Evolutionary conservation across 2,113 vertebrate species (phyloP), one percentile per base, ranked within the genome.

Genomic region (Thermophis baileyi): DNA sequence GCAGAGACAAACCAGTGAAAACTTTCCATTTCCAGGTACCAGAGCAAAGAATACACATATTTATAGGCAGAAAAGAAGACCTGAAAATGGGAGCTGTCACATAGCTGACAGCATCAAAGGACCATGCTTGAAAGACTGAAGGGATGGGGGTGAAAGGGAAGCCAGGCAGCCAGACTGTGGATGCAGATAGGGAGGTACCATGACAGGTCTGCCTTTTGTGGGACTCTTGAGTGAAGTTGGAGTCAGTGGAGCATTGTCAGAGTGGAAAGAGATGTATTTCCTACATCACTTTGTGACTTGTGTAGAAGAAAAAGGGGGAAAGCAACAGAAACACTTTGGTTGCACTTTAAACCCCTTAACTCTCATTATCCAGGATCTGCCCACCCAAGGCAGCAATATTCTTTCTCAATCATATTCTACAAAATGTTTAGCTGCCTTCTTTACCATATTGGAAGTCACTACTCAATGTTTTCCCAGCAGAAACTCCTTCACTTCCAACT

Each of bases 91-190:
- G 30, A 92, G 93, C 95, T 94, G 94, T 92, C 94, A 92, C 51
- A 7, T 0, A 6, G 30, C 89, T 93, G 95, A 86, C 93, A 88
- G 94, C 94, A 44, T 10, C 92, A 20, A 92, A 93, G 90, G 40
- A 0, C 0, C 89, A 86, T 85, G 94, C 88, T 92, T 89, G 89
- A 86, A 94, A 92, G 87, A 6, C 0, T 60, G 87, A 24, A 3
- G 9, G 1, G 87, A 1, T 40, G 1, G 89, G 87, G 49, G 27
- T 0, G 0, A 55, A 30, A 50, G 30, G 22, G 10, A 30, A 47
- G n/a, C 18, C 7, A 44, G 35, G 18, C 5, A 54, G 44, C 8
- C 25, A 44, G 49, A 25, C 91, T 88, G 91, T 30, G 47, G 85
- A 92, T n/a, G 47, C 85, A 40, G 91, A 92, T 88, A 92, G 91